These are phyloP conservation scores for Sinohyriopsis cumingii DNA, from an alignment of 2,888 invertebrate genomes.

Conservation along the genomic window DNA sequence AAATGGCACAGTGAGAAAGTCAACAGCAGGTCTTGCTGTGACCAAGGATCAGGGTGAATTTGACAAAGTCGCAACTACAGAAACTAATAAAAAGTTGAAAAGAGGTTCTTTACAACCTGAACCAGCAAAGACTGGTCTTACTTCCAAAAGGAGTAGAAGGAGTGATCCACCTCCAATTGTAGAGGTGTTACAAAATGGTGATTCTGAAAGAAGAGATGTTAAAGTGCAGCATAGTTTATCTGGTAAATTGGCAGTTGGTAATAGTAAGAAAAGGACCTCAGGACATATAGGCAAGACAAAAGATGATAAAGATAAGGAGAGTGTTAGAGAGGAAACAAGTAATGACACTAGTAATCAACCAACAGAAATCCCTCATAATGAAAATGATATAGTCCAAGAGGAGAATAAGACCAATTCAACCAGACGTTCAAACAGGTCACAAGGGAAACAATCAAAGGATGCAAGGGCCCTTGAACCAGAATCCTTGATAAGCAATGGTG, in stretches of 20 bases:
- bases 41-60: background rate
- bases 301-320: no score
- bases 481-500: no score
- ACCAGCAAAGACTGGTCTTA: no score
- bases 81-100: background rate
- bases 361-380: conserved; percentile 1
- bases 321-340: background rate
- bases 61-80: background rate
- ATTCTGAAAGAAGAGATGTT: no score
- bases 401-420: conserved; percentile 1
- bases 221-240: no score
- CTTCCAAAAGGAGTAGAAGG: no score
- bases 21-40: background rate
- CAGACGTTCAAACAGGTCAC: background rate
- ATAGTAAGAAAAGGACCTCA: no score
- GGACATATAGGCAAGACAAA: no score
- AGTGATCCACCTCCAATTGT: no score
- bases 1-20: background rate
- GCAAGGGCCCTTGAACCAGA: background rate
- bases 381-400: conserved; percentile 3
- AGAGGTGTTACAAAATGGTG: no score
- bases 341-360: background rate
- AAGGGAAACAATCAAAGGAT: background rate
- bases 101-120: no score
- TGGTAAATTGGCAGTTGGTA: no score